Percentiles rank a stretch among this genome's conserved stretches.
These are phyloP conservation scores for Lymantria dispar DNA, from an alignment of 2,888 invertebrate genomes.

Conservation along the genomic window DNA sequence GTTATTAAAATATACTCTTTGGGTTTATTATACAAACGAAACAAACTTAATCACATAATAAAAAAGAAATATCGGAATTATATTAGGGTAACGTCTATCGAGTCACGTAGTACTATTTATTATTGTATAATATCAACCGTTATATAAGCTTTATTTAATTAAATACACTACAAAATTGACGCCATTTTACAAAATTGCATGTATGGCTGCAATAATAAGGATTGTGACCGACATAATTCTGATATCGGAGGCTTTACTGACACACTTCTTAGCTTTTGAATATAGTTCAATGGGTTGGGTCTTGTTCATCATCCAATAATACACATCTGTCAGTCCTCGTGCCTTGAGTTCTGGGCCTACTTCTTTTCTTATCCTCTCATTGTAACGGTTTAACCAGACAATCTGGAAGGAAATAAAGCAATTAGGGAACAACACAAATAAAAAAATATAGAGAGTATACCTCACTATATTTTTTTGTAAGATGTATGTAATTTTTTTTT, in stretches of 20 bases:
- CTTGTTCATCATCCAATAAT: conserved; percentile 93
- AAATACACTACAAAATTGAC: neutral
- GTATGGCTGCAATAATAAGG: conserved; percentile 4
- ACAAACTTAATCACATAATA: too few relatives aligned
- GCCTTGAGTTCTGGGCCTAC: conserved; percentile 89
- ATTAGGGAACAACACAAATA: neutral
- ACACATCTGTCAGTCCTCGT: conserved; percentile 86
- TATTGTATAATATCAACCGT: too few relatives aligned
- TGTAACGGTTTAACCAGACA: conserved; percentile 91
- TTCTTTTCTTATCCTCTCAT: conserved; percentile 86
- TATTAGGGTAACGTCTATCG: too few relatives aligned
- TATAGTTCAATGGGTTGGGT: conserved; percentile 84
- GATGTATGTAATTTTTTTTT: too few relatives aligned
- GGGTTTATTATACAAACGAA: too few relatives aligned
- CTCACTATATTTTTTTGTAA: too few relatives aligned
- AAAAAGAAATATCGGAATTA: too few relatives aligned
- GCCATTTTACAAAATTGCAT: conserved; percentile 12
- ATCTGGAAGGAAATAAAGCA: conserved; percentile 74
- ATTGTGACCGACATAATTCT: neutral
- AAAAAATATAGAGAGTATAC: too few relatives aligned
- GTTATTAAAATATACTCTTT: too few relatives aligned
- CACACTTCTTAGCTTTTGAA: conserved; percentile 43
- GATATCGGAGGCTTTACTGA: conserved; percentile 23
- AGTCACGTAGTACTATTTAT: too few relatives aligned
- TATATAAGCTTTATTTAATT: neutral